Evolutionary conservation across 1,140 invertebrate species (phyloP).

Genomic region (Scaptodrosophila lebanonensis): DNA sequence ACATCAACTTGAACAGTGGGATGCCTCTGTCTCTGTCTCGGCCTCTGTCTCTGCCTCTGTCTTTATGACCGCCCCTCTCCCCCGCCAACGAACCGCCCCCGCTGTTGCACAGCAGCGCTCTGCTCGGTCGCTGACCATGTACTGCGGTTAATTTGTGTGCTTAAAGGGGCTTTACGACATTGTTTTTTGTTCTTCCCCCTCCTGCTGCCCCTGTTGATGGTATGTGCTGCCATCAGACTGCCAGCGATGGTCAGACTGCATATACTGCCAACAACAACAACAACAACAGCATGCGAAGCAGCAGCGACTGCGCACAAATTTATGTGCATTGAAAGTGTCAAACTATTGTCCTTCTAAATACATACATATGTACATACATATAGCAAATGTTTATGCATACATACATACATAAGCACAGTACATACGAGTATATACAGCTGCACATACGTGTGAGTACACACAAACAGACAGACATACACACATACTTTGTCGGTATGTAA

Average conservation of each 20-base stretch:
- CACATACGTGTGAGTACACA: conserved; percentile 24
- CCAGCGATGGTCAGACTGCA: conserved; percentile 6
- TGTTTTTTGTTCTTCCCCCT: conserved; percentile 23
- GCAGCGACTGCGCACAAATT: conserved; percentile 50
- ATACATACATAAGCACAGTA: conserved; percentile 4
- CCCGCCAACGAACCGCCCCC: too few species aligned
- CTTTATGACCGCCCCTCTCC: too few species aligned
- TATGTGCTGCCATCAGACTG: background rate
- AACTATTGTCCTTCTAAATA: too few species aligned
- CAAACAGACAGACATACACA: too few species aligned
- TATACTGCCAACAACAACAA: conserved; percentile 45
- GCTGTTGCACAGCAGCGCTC: too few species aligned
- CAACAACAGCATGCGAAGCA: too few species aligned
- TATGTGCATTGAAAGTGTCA: conserved; percentile 74
- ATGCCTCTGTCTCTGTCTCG: conserved; percentile 15
- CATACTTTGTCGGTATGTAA: too few species aligned
- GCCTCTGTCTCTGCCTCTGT: background rate
- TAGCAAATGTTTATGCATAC: conserved; percentile 10
- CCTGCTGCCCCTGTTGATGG: conserved; percentile 2
- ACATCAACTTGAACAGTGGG: too few species aligned
- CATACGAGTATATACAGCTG: conserved; percentile 14
- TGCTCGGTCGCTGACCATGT: conserved; percentile 52
- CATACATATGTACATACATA: conserved; percentile 23
- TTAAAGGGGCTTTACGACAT: conserved; percentile 74
- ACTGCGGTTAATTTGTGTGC: conserved; percentile 74